These are phyloP conservation scores for Zosterops borbonicus DNA, from an alignment of 2,113 vertebrate species.

Conservation along the genomic window DNA sequence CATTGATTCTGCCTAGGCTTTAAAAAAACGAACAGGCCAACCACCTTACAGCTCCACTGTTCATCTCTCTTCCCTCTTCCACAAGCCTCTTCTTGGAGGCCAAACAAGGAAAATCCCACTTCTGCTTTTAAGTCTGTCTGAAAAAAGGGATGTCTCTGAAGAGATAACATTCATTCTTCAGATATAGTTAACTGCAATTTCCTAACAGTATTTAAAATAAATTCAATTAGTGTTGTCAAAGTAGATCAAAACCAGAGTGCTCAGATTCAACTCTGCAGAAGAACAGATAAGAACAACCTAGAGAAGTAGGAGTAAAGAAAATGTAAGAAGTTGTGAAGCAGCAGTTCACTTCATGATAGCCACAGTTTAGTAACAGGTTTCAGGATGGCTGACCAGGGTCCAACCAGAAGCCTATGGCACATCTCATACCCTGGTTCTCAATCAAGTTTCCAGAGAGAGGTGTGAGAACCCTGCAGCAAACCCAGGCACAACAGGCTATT, in stretches of 20 bases:
- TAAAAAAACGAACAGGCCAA: not conserved
- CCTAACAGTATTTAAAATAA: not conserved
- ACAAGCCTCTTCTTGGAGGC: not conserved
- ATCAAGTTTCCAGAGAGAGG: not conserved
- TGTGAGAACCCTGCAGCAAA: not conserved
- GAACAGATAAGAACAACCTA: not conserved
- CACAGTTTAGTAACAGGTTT: not conserved
- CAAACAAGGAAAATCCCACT: not conserved
- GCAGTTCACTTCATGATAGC: not conserved
- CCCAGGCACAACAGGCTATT: not conserved
- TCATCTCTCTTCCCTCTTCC: not conserved
- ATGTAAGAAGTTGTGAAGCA: not conserved
- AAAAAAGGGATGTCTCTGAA: not conserved
- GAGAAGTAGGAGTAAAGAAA: not conserved
- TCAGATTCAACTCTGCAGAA: not conserved
- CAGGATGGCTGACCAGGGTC: not conserved
- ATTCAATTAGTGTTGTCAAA: not conserved
- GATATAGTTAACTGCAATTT: not conserved
- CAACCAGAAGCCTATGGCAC: not conserved
- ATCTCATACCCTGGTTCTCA: not conserved
- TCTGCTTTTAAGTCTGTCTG: not conserved
- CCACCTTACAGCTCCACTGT: not conserved
- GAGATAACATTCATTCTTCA: not conserved
- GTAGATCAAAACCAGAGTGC: not conserved
- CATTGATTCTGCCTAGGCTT: not conserved